A percentile compares a stretch with the other conserved stretches of the same genome.
Evolutionary conservation across 2,797 vertebrate species (phyloP).

Genomic region (Hydrocynus forskahlii): DNA sequence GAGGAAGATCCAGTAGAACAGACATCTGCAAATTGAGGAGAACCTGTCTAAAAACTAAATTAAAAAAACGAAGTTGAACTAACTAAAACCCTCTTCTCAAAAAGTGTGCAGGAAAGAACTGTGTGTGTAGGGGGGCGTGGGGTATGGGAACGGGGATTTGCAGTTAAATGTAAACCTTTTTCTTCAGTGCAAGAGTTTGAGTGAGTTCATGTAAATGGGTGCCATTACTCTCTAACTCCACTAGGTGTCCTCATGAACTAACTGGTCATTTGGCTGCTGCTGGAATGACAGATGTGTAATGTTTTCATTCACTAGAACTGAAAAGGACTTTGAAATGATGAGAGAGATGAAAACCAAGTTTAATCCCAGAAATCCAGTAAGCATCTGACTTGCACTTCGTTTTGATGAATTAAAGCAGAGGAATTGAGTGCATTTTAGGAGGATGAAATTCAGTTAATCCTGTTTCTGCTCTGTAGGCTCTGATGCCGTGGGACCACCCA

Average conservation of each 20-base stretch:
- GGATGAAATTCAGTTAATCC: not conserved
- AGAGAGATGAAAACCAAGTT: conserved; percentile 88
- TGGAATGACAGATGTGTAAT: not conserved
- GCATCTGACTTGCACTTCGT: conserved; percentile 53
- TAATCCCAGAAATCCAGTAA: conserved; percentile 88
- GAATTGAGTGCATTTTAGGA: not conserved
- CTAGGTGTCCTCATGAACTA: conserved; percentile 51
- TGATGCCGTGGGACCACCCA: conserved; percentile 98
- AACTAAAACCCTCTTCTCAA: too few relatives aligned
- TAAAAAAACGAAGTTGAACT: too few relatives aligned
- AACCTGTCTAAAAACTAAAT: too few relatives aligned
- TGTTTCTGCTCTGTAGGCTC: conserved; percentile 74
- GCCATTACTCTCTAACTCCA: conserved; percentile 32
- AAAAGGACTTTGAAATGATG: conserved; percentile 93
- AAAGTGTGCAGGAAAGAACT: too few relatives aligned
- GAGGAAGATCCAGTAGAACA: too few relatives aligned
- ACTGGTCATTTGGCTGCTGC: not conserved
- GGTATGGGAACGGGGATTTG: not conserved
- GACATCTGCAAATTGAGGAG: too few relatives aligned
- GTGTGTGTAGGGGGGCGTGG: too few relatives aligned
- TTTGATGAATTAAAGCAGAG: not conserved
- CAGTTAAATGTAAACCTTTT: not conserved
- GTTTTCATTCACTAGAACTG: conserved; percentile 78
- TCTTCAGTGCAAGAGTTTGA: not conserved
- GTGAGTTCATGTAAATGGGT: not conserved